Conservation (phyloP, 2,888 invertebrate genomes). For the Cordilura impudica region DNA sequence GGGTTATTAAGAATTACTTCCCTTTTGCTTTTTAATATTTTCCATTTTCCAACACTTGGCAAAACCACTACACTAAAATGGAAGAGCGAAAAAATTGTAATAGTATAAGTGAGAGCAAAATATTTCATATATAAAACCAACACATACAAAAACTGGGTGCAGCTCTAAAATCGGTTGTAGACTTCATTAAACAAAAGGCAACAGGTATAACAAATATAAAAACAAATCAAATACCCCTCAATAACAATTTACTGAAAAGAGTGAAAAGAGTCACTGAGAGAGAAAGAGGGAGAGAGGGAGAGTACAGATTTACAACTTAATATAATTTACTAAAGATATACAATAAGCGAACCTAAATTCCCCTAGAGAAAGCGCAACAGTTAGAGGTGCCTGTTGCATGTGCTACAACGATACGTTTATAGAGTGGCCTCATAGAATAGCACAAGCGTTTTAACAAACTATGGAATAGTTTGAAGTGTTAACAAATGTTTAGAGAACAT, state of each 20-base stretch:
- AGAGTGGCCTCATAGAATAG: neutral
- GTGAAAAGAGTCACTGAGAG: neutral
- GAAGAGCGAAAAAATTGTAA: constrained; percentile 33
- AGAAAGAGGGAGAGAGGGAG: neutral
- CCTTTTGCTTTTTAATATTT: neutral
- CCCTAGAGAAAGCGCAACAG: constrained; percentile 64
- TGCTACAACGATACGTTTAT: constrained; percentile 19
- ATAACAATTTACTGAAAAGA: neutral
- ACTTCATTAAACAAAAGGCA: constrained; percentile 59
- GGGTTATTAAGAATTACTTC: neutral
- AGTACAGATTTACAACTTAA: neutral
- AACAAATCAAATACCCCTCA: constrained; percentile 17
- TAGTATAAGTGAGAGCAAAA: constrained; percentile 22
- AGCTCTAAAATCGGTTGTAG: constrained; percentile 26
- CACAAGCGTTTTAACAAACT: neutral
- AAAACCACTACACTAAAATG: constrained; percentile 7
- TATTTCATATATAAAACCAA: constrained; percentile 15
- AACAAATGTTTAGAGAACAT: constrained; percentile 39
- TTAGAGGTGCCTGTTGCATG: constrained; percentile 72
- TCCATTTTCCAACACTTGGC: neutral
- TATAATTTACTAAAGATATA: neutral
- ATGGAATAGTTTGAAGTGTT: neutral
- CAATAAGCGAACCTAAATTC: constrained; percentile 18
- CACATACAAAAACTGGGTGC: constrained; percentile 63
- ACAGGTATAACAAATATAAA: constrained; percentile 41